These are phyloP conservation scores for Gavialis gangeticus DNA, from an alignment of 2,113 vertebrate species.

Conservation along the genomic window DNA sequence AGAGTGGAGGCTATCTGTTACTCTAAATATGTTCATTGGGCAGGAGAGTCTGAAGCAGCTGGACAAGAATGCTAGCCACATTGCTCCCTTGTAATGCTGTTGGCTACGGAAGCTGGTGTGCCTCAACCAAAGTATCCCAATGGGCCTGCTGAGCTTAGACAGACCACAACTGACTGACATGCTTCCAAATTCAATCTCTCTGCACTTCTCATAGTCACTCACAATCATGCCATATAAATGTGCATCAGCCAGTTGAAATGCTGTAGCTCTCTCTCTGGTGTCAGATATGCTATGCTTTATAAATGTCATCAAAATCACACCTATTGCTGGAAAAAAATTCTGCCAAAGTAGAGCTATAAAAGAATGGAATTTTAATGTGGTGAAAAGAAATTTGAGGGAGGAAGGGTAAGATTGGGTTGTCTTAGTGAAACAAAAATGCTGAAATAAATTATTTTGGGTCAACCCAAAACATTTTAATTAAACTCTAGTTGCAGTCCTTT, in stretches of 20 bases:
- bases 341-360: neutral
- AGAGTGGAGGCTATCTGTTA: neutral
- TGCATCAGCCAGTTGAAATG: neutral
- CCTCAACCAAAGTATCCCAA: no score
- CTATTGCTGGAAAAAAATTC: neutral
- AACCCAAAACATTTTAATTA: neutral
- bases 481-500: no score
- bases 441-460: neutral
- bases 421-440: no score
- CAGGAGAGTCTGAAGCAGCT: no score
- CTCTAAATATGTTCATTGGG: neutral
- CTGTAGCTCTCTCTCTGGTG: slow-evolving; percentile 31
- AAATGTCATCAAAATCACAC: neutral
- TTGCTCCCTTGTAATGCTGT: no score
- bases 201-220: neutral
- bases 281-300: slow-evolving; percentile 2
- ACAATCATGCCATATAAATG: neutral
- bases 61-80: no score
- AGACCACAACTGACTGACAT: neutral
- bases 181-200: neutral
- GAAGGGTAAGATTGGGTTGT: no score
- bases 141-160: no score
- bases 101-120: no score
- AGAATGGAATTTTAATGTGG: neutral
- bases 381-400: no score